Conservation (phyloP, 2,113 vertebrate species). For the Agapornis roseicollis region DNA sequence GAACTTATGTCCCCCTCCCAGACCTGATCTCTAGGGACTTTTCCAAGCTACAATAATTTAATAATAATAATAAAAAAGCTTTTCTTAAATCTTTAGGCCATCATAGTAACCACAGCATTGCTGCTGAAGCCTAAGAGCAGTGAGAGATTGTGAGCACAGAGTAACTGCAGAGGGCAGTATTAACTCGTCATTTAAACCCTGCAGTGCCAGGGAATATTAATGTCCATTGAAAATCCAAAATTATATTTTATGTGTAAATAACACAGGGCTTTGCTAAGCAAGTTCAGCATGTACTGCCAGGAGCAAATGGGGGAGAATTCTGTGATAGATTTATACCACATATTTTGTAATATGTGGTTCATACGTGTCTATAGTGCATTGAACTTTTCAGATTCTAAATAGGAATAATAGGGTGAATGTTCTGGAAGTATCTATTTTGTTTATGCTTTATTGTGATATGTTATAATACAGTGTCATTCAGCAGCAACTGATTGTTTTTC, state of each 20-base stretch:
- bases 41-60: neutral
- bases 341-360: no score
- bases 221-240: neutral
- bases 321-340: neutral
- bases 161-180: conserved; percentile 56
- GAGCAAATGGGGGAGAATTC: neutral
- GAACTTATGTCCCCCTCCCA: neutral
- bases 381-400: neutral
- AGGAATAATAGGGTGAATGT: neutral
- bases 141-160: neutral
- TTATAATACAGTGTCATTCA: neutral
- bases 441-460: neutral
- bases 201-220: neutral
- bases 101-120: neutral
- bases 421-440: neutral
- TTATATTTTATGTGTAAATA: neutral
- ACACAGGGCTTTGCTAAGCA: neutral
- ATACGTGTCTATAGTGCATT: neutral
- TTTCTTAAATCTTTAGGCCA: neutral
- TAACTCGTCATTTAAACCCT: neutral
- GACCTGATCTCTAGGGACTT: fast-evolving
- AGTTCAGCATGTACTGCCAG: neutral
- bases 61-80: neutral
- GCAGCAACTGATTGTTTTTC: neutral
- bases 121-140: neutral